Percentiles rank a stretch among this genome's conserved stretches.
These are phyloP conservation scores for Eumaeus atala DNA, from an alignment of 1,140 invertebrate species.

Conservation along the genomic window DNA sequence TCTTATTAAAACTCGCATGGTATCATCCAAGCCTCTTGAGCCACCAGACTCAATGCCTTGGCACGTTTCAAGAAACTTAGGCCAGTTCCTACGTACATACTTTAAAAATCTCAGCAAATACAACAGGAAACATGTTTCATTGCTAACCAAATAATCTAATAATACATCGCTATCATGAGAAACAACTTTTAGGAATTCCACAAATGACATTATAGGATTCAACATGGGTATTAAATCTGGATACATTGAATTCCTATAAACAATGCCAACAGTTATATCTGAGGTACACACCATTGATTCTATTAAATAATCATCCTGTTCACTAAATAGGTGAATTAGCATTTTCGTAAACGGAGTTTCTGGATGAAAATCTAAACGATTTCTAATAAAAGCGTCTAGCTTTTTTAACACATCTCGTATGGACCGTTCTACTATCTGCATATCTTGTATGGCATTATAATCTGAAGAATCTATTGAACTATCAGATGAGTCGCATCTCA, in stretches of 20 bases:
- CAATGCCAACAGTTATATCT: conserved; percentile 89
- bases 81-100: conserved; percentile 88
- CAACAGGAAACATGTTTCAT: conserved; percentile 92
- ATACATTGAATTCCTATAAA: conserved; percentile 85
- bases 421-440: conserved; percentile 89
- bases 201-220: conserved; percentile 87
- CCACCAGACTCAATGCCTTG: conserved; percentile 73
- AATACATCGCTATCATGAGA: conserved; percentile 88
- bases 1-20: conserved; percentile 88
- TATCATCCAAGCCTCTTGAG: conserved; percentile 82
- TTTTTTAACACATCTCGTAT: conserved; percentile 88
- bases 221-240: conserved; percentile 85
- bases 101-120: conserved; percentile 91
- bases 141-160: conserved; percentile 90
- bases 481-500: conserved; percentile 88
- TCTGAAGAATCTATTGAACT: conserved; percentile 87
- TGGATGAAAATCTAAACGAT: conserved; percentile 87
- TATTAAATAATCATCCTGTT: conserved; percentile 92
- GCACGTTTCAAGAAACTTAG: conserved; percentile 85
- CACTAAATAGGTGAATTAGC: conserved; percentile 89
- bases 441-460: conserved; percentile 90
- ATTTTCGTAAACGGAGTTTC: conserved; percentile 91
- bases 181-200: conserved; percentile 88
- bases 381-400: conserved; percentile 87
- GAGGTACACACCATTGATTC: conserved; percentile 94